phyloP scores from a whole-genome alignment of 1,140 invertebrate species.

The Hylyphantes graminicola region DNA sequence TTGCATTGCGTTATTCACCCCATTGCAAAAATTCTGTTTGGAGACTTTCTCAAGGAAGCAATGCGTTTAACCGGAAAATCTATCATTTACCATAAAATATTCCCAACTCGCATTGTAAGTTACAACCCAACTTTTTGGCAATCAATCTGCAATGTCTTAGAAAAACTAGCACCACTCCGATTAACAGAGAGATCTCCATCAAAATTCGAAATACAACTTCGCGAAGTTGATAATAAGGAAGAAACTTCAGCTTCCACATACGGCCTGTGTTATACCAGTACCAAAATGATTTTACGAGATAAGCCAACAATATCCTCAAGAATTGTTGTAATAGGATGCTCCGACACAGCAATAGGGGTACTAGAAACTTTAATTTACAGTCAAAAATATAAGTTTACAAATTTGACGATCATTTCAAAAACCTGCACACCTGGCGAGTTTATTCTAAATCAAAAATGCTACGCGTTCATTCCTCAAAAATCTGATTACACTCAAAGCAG shows the following conservation, averaged over 20 bases:
- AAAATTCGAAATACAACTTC: constrained; percentile 7
- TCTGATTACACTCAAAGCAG: neutral
- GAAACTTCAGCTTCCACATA: neutral
- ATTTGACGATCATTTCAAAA: constrained; percentile 16
- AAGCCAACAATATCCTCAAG: constrained; percentile 27
- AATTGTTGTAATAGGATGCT: constrained; percentile 39
- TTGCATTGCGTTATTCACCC: constrained; percentile 42
- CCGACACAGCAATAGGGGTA: constrained; percentile 16
- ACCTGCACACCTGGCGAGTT: neutral
- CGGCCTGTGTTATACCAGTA: constrained; percentile 18
- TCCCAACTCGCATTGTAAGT: neutral
- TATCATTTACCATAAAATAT: constrained; percentile 36
- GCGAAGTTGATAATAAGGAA: neutral
- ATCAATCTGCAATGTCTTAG: constrained; percentile 46
- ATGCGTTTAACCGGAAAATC: constrained; percentile 30
- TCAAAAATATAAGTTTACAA: constrained; percentile 21
- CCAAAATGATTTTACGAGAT: neutral
- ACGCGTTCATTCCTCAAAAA: neutral
- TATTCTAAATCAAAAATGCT: neutral
- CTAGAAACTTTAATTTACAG: constrained; percentile 45
- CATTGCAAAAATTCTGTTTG: constrained; percentile 11
- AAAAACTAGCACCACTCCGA: constrained; percentile 13
- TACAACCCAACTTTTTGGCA: constrained; percentile 41
- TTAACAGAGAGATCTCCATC: neutral
- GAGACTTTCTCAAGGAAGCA: constrained; percentile 31